A percentile compares a stretch with the other conserved stretches of the same genome.
These are phyloP conservation scores for Babyrousa celebensis DNA, from an alignment of 2,797 vertebrate species.

Conservation along the genomic window DNA sequence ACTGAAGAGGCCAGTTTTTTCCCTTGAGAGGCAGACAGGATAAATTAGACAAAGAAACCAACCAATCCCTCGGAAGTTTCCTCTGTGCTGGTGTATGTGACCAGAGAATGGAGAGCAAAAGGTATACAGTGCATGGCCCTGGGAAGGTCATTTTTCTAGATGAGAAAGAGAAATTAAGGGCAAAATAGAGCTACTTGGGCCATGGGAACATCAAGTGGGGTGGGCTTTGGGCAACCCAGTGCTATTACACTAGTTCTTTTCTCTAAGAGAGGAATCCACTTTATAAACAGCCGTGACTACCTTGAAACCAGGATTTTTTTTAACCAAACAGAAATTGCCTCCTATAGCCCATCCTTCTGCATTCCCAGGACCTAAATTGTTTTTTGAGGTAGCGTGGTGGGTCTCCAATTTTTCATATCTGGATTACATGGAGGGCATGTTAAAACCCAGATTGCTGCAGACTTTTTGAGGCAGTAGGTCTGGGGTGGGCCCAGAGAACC, in stretches of 20 bases:
- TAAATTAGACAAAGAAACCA: not conserved
- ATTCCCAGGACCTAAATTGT: not conserved
- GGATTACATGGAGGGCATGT: rapidly evolving
- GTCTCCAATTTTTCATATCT: not conserved
- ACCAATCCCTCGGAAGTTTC: not conserved
- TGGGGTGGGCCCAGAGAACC: not conserved
- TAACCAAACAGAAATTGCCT: not conserved
- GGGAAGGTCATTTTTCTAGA: not conserved
- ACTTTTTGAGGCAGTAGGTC: not conserved
- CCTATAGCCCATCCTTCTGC: not conserved
- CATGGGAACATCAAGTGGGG: not conserved
- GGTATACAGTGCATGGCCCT: not conserved
- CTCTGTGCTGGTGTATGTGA: not conserved
- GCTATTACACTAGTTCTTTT: not conserved
- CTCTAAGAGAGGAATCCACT: not conserved
- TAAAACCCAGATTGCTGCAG: not conserved
- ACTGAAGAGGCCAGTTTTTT: not conserved
- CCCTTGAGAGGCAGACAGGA: not conserved
- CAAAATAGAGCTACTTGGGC: too few relatives aligned
- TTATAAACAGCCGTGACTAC: not conserved
- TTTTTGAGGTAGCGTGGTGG: not conserved
- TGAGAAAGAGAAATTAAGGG: not conserved
- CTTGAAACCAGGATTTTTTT: not conserved
- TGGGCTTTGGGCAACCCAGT: not conserved
- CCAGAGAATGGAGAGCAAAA: not conserved